These are phyloP conservation scores for Eupithecia subumbrata DNA, from an alignment of 2,888 invertebrate species.

Conservation along the genomic window DNA sequence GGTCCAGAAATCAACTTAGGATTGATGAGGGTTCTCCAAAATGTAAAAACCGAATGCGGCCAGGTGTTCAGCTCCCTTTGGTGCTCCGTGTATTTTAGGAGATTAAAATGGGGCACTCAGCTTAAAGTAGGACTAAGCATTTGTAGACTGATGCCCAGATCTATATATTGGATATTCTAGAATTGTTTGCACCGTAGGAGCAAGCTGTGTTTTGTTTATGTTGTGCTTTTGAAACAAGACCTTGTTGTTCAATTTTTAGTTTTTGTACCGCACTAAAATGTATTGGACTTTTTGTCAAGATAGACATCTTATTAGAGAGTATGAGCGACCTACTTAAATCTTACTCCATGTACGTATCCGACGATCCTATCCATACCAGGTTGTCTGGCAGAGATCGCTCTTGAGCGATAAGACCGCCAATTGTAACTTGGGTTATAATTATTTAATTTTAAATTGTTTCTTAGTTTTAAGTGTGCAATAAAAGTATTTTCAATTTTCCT, in stretches of 20 bases:
- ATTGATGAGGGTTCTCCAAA: constrained; percentile 8
- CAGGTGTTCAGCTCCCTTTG: not conserved
- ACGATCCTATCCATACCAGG: too few relatives aligned
- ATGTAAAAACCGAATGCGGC: constrained; percentile 11
- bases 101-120: not conserved
- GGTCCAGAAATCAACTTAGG: not conserved
- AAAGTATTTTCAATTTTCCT: too few relatives aligned
- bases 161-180: not conserved
- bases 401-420: too few relatives aligned
- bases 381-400: too few relatives aligned
- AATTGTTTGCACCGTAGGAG: not conserved
- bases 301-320: not conserved
- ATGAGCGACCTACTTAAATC: not conserved
- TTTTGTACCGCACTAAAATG: too few relatives aligned
- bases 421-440: too few relatives aligned
- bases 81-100: not conserved
- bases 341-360: too few relatives aligned
- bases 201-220: not conserved
- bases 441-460: too few relatives aligned
- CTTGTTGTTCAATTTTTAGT: too few relatives aligned
- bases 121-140: not conserved
- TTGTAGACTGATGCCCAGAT: not conserved
- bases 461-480: too few relatives aligned
- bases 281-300: too few relatives aligned
- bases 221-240: too few relatives aligned